Conservation (phyloP, 2,888 invertebrate species). For the Tetanocera ferruginea region DNA sequence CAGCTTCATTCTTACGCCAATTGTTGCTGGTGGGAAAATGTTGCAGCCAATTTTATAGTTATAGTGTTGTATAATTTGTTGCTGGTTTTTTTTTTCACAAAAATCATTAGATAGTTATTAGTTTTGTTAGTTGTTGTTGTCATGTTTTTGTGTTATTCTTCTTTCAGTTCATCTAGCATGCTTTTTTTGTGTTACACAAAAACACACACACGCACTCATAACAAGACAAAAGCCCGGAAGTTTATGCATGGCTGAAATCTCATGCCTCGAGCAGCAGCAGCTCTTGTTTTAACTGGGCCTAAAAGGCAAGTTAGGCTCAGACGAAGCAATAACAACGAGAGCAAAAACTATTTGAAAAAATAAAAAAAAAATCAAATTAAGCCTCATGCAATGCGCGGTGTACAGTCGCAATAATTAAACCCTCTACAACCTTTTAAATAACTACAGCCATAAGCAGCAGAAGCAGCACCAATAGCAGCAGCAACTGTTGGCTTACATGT, state of each 20-base stretch:
- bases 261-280: slow-evolving; percentile 3
- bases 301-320: neutral
- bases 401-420: neutral
- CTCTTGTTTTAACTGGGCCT: slow-evolving; percentile 1
- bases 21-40: neutral
- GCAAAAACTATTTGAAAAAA: neutral
- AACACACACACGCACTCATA: neutral
- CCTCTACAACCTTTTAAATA: neutral
- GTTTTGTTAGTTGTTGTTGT: too few relatives aligned
- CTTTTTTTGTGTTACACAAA: too few relatives aligned
- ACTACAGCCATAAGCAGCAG: neutral
- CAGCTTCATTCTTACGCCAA: neutral
- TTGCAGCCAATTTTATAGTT: neutral
- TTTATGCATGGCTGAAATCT: slow-evolving; percentile 15
- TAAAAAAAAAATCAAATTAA: neutral
- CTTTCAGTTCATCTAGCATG: too few relatives aligned
- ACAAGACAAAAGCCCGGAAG: slow-evolving; percentile 3
- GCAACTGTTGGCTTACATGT: neutral
- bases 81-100: neutral
- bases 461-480: neutral
- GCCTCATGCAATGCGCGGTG: neutral
- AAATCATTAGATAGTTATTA: neutral
- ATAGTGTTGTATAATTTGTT: too few relatives aligned
- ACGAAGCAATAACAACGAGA: neutral
- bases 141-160: too few relatives aligned